Evolutionary conservation across 2,797 vertebrate genomes (phyloP).

Genomic region (Typhlichthys subterraneus): DNA sequence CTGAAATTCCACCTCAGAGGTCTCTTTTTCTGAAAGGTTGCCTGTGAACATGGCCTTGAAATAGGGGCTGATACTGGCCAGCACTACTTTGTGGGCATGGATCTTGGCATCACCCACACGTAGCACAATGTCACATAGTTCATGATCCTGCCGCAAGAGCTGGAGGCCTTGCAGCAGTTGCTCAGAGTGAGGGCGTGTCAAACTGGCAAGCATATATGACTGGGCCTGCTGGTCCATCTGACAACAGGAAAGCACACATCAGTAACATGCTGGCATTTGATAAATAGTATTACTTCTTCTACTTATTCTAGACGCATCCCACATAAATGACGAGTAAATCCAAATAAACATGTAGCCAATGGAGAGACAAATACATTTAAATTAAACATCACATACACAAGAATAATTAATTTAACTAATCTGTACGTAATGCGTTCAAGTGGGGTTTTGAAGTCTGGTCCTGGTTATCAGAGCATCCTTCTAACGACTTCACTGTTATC

Average conservation of each 20-base stretch:
- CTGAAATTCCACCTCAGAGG: constrained; percentile 95
- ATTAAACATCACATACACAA: constrained; percentile 10
- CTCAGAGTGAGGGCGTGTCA: constrained; percentile 94
- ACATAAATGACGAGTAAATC: neutral
- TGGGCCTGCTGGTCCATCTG: constrained; percentile 98
- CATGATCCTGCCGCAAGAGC: constrained; percentile 93
- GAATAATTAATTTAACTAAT: too few species aligned
- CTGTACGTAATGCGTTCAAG: constrained; percentile 5
- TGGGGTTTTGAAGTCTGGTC: constrained; percentile 14
- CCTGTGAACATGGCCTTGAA: constrained; percentile 99
- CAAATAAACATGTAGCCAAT: neutral
- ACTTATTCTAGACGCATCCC: neutral
- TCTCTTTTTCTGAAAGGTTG: constrained; percentile 96
- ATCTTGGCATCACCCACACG: constrained; percentile 97
- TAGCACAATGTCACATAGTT: constrained; percentile 95
- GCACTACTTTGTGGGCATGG: constrained; percentile 95
- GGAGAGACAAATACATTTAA: constrained; percentile 10
- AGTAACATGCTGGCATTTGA: constrained; percentile 20
- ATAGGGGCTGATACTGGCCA: constrained; percentile 98
- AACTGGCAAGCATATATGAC: constrained; percentile 97
- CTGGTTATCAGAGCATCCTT: constrained; percentile 24
- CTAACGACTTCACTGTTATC: constrained; percentile 8
- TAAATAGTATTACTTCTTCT: neutral
- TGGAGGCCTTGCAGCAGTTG: constrained; percentile 97
- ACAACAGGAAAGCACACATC: constrained; percentile 33